These are phyloP conservation scores for Chaetura pelagica DNA, from an alignment of 2,113 vertebrate species.

Conservation along the genomic window DNA sequence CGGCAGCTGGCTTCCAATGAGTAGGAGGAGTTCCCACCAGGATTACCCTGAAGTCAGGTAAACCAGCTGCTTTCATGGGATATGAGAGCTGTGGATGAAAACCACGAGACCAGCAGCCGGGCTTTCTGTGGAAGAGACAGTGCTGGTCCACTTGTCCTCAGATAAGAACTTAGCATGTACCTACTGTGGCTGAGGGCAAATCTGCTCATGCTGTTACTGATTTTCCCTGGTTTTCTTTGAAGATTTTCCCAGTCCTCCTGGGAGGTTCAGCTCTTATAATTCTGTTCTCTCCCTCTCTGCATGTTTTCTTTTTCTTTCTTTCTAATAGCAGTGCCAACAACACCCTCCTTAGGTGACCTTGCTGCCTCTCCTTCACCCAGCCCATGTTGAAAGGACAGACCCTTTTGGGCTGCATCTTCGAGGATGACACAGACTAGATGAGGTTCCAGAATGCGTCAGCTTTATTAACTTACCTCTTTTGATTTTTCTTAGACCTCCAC, in stretches of 20 bases:
- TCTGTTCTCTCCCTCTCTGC: neutral
- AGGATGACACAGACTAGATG: neutral
- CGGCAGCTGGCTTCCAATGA: fast-evolving
- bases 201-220: neutral
- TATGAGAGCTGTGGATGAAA: neutral
- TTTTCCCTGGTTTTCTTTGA: neutral
- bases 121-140: fast-evolving
- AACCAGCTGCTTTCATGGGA: neutral
- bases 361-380: neutral
- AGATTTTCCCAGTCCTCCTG: neutral
- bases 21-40: neutral
- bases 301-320: neutral
- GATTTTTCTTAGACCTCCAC: conserved; percentile 12
- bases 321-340: neutral
- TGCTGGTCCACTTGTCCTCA: neutral
- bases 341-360: neutral
- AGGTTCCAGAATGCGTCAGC: neutral
- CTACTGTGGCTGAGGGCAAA: neutral
- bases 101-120: neutral
- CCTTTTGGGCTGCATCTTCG: neutral
- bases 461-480: neutral
- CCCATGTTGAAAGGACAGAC: neutral
- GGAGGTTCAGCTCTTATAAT: neutral
- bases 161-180: neutral
- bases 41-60: neutral